Evolutionary conservation across 1,140 invertebrate genomes (phyloP).

Genomic region (Aphaenogaster rudis): DNA sequence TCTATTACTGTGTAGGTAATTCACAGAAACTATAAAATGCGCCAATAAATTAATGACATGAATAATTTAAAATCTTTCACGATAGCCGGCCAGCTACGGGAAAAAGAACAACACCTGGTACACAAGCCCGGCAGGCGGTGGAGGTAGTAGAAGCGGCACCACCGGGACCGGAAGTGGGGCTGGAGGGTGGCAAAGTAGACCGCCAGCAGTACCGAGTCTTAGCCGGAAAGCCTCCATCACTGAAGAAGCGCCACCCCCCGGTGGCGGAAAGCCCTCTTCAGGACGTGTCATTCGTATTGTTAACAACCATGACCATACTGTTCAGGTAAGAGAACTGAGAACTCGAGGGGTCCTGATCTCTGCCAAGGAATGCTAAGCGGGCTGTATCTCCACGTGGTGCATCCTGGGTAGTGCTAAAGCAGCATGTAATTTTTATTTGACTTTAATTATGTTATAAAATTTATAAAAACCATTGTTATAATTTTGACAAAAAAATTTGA

Average conservation of each 20-base stretch:
- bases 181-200: slow-evolving; percentile 90
- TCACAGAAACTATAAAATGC: not conserved
- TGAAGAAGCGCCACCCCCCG: slow-evolving; percentile 90
- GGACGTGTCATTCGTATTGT: slow-evolving; percentile 96
- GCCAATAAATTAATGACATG: not conserved
- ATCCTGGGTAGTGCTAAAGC: too few species aligned
- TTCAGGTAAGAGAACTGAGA: slow-evolving; percentile 89
- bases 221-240: slow-evolving; percentile 88
- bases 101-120: slow-evolving; percentile 96
- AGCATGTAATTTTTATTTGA: too few species aligned
- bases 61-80: slow-evolving; percentile 43
- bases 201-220: slow-evolving; percentile 91
- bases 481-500: too few species aligned
- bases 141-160: slow-evolving; percentile 86
- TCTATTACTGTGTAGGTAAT: not conserved
- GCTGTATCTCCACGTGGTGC: too few species aligned
- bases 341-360: too few species aligned
- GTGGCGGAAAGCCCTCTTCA: slow-evolving; percentile 91
- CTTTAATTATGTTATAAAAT: too few species aligned
- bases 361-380: too few species aligned
- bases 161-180: slow-evolving; percentile 87
- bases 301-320: slow-evolving; percentile 96
- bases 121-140: slow-evolving; percentile 87
- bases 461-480: too few species aligned
- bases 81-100: slow-evolving; percentile 93